Conservation (phyloP, 1,140 invertebrate genomes). For the Steinernema khuongi region DNA sequence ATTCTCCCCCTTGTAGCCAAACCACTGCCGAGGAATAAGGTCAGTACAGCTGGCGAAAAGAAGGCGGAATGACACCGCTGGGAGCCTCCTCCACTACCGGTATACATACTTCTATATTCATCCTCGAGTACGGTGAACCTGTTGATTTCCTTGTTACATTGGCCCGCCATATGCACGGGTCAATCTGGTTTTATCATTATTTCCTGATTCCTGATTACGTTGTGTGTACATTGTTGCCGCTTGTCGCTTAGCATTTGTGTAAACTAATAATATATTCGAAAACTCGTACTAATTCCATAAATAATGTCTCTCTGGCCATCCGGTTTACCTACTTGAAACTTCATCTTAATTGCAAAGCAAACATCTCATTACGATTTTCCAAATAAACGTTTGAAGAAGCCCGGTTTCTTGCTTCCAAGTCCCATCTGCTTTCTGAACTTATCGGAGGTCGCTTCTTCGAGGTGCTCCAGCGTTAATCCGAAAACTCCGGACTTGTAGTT, state of each 20-base stretch:
- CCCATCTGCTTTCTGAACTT: constrained; percentile 13
- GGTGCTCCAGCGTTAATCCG: constrained; percentile 14
- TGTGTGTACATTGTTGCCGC: neutral
- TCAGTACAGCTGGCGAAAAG: neutral
- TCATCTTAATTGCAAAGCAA: neutral
- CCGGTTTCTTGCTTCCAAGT: constrained; percentile 11
- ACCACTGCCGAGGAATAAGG: neutral
- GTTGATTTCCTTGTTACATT: neutral
- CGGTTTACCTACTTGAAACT: neutral
- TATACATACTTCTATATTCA: neutral
- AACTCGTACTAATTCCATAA: neutral
- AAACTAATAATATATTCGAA: neutral
- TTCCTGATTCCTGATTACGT: no score
- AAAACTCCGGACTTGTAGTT: constrained; percentile 25
- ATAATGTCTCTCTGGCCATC: no score
- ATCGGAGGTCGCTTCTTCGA: constrained; percentile 22
- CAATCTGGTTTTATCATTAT: neutral
- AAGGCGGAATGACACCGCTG: neutral
- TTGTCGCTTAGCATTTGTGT: neutral
- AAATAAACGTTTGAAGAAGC: constrained; percentile 1
- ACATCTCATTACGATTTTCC: neutral
- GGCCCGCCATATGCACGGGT: neutral
- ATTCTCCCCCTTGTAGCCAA: constrained; percentile 17
- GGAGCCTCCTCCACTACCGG: neutral
- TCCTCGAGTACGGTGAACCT: neutral